Base-by-base conservation (phyloP, 2,113 vertebrate genomes). In the Glaucomys volans region DNA sequence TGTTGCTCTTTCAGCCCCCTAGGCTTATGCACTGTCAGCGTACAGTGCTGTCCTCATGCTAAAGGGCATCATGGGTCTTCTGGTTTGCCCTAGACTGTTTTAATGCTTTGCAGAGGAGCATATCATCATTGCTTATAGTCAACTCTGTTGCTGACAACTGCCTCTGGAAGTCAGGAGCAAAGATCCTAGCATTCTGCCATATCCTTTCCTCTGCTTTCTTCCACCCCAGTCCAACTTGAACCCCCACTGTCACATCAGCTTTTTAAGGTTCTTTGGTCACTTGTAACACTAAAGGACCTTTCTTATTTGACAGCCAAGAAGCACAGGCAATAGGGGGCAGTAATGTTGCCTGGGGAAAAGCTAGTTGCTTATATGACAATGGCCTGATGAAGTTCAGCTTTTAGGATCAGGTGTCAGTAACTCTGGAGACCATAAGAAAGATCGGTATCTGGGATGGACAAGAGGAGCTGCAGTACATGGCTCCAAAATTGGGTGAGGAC, bases 1-100 rank as follows among this genome's bases (percentile, higher is more conserved):
- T 67, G 1, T 69, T 87, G 44, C 9, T 72, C 20, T 87, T 95
- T 67, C 50, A 57, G 59, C 32, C 57, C 82, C 71, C 28, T 79
- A 32, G n/a, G 18, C 52, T 77, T 12, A 54, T 26, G 20, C 26
- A 20, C 12, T 82, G 74, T 93, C 74, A 81, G 0, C 22, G 64
- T 2, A 32, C 14, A n/a, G 12, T 90, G 64, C 32, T 82, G 11
- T 96, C 5, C 82, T 79, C 59, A 35, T 89, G 14, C 62, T 93
- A 8, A 13, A 64, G 11, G 37, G 17, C 32, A 93, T 90, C 62
- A 52, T 82, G 54, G 52, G 72, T 26, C 71, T 90, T 77, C 54
- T 79, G 47, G 40, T 93, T 97, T 96, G 59, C 74, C 18, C 62
- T 72, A 69, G 67, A 87, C 54, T 75, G 10, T 80, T 97, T 90